Percentiles rank a stretch among this genome's conserved stretches.
These are phyloP conservation scores for Notothenia coriiceps DNA, from an alignment of 2,113 vertebrate species.

Conservation along the genomic window DNA sequence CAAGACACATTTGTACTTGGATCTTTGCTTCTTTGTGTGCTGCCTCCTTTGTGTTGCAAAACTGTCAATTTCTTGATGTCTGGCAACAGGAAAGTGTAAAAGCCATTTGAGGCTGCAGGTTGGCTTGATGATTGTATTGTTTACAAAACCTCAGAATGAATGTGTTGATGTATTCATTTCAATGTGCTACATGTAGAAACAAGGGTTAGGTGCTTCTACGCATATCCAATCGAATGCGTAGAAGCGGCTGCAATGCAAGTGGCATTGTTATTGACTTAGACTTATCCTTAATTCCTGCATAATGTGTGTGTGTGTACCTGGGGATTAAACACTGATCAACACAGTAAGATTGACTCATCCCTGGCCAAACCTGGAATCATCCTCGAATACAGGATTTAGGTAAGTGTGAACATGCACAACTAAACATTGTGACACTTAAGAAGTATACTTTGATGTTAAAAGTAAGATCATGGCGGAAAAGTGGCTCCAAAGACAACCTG, in stretches of 20 bases:
- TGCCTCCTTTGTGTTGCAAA: background rate
- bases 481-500: background rate
- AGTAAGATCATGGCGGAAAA: background rate
- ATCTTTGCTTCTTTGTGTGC: constrained; percentile 2
- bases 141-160: background rate
- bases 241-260: background rate
- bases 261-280: background rate
- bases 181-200: background rate
- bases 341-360: background rate
- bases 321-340: background rate
- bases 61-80: background rate
- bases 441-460: background rate
- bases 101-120: background rate
- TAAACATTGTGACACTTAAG: too few species aligned
- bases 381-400: background rate
- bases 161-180: background rate
- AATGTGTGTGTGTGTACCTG: background rate
- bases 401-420: background rate
- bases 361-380: background rate
- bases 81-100: background rate
- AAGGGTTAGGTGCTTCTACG: background rate
- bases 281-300: background rate
- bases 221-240: too few species aligned
- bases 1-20: background rate
- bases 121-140: background rate